Conservation (phyloP, 2,113 vertebrate species). For the Prinia subflava region DNA sequence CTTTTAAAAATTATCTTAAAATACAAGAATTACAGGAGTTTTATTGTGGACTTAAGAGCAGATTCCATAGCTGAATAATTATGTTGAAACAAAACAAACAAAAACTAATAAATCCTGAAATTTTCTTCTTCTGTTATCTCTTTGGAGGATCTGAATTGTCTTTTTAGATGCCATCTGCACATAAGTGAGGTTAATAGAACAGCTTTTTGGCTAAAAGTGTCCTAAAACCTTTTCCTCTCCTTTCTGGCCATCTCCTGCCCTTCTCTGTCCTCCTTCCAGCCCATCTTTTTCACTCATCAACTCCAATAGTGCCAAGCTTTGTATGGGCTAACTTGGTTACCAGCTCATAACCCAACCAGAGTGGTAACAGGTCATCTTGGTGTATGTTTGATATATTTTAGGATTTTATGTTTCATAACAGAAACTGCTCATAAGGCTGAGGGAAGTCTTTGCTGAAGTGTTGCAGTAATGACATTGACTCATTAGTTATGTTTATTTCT, state of each 20-base stretch:
- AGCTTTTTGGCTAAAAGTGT: not conserved
- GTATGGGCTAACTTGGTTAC: not conserved
- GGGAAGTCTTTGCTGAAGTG: not conserved
- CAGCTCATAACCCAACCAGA: not conserved
- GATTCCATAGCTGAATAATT: not conserved
- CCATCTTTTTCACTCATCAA: not conserved
- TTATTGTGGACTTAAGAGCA: not conserved
- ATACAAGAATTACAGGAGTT: not conserved
- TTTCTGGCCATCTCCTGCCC: not conserved
- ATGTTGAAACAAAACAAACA: not conserved
- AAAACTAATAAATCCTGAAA: not conserved
- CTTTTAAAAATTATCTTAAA: not conserved
- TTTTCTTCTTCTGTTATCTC: not conserved
- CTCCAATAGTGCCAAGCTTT: not conserved
- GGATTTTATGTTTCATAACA: not conserved
- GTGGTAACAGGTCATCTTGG: not conserved
- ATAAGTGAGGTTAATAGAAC: not conserved
- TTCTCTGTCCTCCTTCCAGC: not conserved
- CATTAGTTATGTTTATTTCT: conserved; percentile 10
- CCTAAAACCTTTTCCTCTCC: not conserved
- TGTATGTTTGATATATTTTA: not conserved
- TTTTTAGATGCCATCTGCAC: not conserved
- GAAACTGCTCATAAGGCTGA: not conserved
- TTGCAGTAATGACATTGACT: not conserved
- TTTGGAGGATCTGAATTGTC: not conserved